A percentile compares a stretch with the other conserved stretches of the same genome.
These are phyloP conservation scores for Musca domestica DNA, from an alignment of 1,140 invertebrate species.

Conservation along the genomic window DNA sequence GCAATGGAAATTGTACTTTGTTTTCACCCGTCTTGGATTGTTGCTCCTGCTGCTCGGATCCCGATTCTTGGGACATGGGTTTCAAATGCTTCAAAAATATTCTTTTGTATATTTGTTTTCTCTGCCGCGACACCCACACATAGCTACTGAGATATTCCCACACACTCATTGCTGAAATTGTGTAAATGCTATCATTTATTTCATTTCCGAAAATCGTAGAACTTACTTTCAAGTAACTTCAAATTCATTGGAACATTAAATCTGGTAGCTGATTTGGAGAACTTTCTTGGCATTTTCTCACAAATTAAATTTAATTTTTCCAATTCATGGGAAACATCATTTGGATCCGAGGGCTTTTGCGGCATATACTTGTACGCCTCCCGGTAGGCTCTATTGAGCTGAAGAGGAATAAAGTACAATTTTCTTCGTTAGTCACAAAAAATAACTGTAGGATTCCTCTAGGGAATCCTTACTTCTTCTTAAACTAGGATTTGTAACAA, in stretches of 20 bases:
- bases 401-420: not conserved
- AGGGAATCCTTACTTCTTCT: not conserved
- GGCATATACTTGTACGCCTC: slow-evolving; percentile 50
- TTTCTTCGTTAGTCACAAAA: not conserved
- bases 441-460: not conserved
- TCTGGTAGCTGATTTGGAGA: slow-evolving; percentile 61
- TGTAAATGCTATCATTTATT: not conserved
- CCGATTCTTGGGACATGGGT: not conserved
- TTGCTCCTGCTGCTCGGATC: not conserved
- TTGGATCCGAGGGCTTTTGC: slow-evolving; percentile 28
- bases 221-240: slow-evolving; percentile 56
- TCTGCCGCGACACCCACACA: slow-evolving; percentile 59
- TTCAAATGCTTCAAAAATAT: slow-evolving; percentile 46
- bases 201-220: not conserved
- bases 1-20: slow-evolving; percentile 24
- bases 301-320: slow-evolving; percentile 16
- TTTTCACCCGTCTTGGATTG: slow-evolving; percentile 30
- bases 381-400: slow-evolving; percentile 45
- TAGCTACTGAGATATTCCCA: slow-evolving; percentile 61
- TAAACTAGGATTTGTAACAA: not conserved
- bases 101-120: slow-evolving; percentile 59
- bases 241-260: slow-evolving; percentile 65
- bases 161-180: slow-evolving; percentile 57
- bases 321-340: not conserved
- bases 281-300: slow-evolving; percentile 59